Percentiles rank a stretch among this genome's conserved stretches.
These are phyloP conservation scores for Helogale parvula DNA, from an alignment of 2,113 vertebrate genomes.

Conservation along the genomic window DNA sequence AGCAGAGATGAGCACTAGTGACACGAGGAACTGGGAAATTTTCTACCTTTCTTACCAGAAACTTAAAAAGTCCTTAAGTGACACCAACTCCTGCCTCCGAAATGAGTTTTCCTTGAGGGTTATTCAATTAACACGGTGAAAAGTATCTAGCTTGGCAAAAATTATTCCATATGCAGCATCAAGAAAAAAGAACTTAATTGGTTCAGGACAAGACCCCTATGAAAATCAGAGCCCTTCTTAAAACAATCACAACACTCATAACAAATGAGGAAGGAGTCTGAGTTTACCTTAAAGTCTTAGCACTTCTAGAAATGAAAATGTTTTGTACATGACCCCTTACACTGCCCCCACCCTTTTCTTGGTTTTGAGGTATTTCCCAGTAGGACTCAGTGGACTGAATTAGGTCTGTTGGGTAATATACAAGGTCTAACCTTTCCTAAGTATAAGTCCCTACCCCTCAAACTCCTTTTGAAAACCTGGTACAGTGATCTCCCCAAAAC, in stretches of 20 bases:
- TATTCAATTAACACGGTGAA: neutral
- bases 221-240: neutral
- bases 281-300: neutral
- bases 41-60: neutral
- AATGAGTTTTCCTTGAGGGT: neutral
- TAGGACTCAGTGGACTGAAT: neutral
- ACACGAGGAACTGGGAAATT: neutral
- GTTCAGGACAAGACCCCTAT: neutral
- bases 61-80: neutral
- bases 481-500: neutral
- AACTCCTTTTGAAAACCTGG: neutral
- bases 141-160: neutral
- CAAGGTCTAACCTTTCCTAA: neutral
- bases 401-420: neutral
- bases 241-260: neutral
- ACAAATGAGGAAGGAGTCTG: neutral
- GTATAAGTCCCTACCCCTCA: neutral
- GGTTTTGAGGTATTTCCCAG: neutral
- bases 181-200: neutral
- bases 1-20: neutral
- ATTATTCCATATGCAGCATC: neutral
- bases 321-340: neutral
- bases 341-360: neutral
- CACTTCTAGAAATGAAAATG: conserved; percentile 34
- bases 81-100: neutral